phyloP scores from a whole-genome alignment of 2,797 vertebrate species.

The Dromococcyx pavoninus region DNA sequence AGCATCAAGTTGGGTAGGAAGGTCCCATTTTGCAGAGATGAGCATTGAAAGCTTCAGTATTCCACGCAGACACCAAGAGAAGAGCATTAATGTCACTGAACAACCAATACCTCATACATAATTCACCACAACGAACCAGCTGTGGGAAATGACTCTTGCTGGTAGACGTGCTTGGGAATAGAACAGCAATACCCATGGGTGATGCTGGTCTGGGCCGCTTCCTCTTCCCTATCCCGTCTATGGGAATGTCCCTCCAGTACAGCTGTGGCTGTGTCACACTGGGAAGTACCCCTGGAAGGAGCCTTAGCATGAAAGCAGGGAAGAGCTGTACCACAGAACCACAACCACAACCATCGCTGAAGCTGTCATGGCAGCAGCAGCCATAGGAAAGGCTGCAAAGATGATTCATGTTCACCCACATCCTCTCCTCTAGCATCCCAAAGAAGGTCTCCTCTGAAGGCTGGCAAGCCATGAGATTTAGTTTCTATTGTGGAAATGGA shows the following conservation, averaged over 20 bases:
- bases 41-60: background rate
- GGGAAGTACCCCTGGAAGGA: background rate
- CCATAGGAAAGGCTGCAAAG: background rate
- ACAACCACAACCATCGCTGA: fast-evolving
- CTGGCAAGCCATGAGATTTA: background rate
- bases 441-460: background rate
- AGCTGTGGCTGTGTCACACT: background rate
- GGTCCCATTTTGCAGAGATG: background rate
- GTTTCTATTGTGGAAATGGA: background rate
- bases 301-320: background rate
- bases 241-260: background rate
- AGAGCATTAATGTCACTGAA: background rate
- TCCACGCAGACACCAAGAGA: background rate
- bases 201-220: background rate
- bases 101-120: background rate
- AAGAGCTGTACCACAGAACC: background rate
- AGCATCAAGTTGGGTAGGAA: background rate
- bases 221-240: background rate
- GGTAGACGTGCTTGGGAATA: background rate
- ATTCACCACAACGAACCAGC: background rate
- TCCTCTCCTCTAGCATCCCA: background rate
- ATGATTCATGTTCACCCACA: background rate
- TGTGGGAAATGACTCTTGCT: background rate
- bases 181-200: background rate
- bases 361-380: background rate